phyloP scores from a whole-genome alignment of 2,888 invertebrate species.

The Diploptera punctata region DNA sequence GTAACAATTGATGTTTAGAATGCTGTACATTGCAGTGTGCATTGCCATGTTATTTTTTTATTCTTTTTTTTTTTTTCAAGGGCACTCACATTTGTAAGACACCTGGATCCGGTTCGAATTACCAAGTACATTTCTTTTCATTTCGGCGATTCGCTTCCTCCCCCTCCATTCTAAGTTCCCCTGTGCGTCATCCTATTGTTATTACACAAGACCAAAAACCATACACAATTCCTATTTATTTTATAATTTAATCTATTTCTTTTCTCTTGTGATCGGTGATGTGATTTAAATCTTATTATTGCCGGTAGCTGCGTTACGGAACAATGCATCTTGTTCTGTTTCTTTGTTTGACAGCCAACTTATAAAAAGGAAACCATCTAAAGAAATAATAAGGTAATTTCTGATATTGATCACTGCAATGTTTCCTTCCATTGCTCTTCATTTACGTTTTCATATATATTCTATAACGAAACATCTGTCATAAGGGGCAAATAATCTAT shows the following conservation, averaged over 20 bases:
- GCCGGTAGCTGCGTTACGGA: conserved; percentile 18
- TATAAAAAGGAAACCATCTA: no score
- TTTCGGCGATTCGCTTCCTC: neutral
- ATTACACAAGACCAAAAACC: conserved; percentile 19
- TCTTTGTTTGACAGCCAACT: neutral
- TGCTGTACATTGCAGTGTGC: neutral
- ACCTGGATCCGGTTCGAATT: conserved; percentile 29
- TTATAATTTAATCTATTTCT: conserved; percentile 28
- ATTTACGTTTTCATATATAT: no score
- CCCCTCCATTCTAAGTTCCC: neutral
- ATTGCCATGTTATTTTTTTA: no score
- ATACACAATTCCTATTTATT: conserved; percentile 20
- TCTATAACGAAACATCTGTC: no score
- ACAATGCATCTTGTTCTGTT: conserved; percentile 12
- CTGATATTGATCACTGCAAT: no score
- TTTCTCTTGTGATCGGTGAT: conserved; percentile 7
- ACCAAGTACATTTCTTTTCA: conserved; percentile 17
- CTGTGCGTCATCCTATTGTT: neutral
- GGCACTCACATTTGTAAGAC: conserved; percentile 14
- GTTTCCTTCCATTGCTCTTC: no score
- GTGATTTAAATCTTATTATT: conserved; percentile 25
- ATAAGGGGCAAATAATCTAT: no score
- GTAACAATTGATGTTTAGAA: neutral
- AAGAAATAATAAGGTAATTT: no score
- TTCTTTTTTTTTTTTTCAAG: conserved; percentile 8